These are phyloP conservation scores for Anolis apletophallus DNA, from an alignment of 2,797 vertebrate genomes.

Conservation along the genomic window DNA sequence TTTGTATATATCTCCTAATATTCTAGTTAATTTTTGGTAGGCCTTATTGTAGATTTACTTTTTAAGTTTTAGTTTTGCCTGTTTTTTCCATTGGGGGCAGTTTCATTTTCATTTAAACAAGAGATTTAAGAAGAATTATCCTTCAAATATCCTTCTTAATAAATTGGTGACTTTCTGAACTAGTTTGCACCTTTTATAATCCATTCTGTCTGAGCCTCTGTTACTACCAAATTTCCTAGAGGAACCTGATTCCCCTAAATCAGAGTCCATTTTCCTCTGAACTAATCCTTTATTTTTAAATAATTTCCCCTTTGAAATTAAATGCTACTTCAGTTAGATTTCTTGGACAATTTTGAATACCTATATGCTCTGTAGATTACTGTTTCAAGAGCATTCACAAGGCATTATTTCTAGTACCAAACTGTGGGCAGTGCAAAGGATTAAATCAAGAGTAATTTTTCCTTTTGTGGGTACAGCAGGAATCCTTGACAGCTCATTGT, in stretches of 20 bases:
- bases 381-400: background rate
- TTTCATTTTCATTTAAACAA: too few relatives aligned
- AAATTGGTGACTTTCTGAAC: background rate
- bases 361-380: background rate
- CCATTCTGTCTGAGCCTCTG: background rate
- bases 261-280: background rate
- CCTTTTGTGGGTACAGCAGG: slow-evolving; percentile 3
- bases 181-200: background rate
- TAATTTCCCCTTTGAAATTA: background rate
- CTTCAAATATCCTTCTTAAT: background rate
- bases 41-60: background rate
- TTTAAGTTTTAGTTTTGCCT: background rate
- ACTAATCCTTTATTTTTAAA: background rate
- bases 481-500: background rate
- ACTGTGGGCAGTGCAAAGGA: background rate
- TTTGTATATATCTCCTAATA: background rate
- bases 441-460: slow-evolving; percentile 8
- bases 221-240: background rate
- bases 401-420: background rate
- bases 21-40: background rate
- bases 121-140: background rate
- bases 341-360: background rate
- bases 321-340: background rate
- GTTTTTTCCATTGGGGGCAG: too few relatives aligned
- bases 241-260: background rate